These are phyloP conservation scores for Polypedilum pembai DNA, from an alignment of 1,140 invertebrate genomes.

Conservation along the genomic window DNA sequence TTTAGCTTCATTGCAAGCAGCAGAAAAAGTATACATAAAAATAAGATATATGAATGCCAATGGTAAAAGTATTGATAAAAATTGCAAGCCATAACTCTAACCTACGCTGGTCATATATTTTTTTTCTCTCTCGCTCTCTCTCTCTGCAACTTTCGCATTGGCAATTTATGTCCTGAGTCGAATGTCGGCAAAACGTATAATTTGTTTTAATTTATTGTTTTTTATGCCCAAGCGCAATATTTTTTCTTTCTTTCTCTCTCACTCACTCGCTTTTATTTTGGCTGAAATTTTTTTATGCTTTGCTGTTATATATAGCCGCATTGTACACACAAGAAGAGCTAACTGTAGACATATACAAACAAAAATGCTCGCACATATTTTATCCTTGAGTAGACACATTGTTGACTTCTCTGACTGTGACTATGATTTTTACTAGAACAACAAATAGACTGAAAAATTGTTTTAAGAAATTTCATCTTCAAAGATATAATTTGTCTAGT, in stretches of 20 bases:
- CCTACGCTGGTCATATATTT: slow-evolving; percentile 16
- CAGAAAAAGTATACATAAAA: no score
- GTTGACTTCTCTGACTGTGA: no score
- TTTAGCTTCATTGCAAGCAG: not conserved
- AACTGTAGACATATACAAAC: no score
- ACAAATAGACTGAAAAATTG: no score
- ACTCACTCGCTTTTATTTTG: not conserved
- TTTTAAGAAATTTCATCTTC: no score
- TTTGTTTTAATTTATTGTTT: slow-evolving; percentile 27
- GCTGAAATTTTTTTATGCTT: no score
- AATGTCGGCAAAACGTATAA: slow-evolving; percentile 25
- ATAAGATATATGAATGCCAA: slow-evolving; percentile 1
- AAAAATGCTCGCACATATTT: not conserved
- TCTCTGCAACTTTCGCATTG: slow-evolving; percentile 3
- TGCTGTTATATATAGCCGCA: no score
- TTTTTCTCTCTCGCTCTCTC: not conserved
- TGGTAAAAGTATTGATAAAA: slow-evolving; percentile 6
- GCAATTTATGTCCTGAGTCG: slow-evolving; percentile 23
- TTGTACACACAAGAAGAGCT: no score
- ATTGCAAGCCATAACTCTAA: slow-evolving; percentile 12
- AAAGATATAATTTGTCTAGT: no score
- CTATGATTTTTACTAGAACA: no score
- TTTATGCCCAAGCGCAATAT: slow-evolving; percentile 16
- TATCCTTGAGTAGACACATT: not conserved
- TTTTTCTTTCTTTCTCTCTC: not conserved